Percentiles rank a stretch among this genome's conserved stretches.
phyloP scores from a whole-genome alignment of 2,113 vertebrate species.

The Psittacara wagleri region DNA sequence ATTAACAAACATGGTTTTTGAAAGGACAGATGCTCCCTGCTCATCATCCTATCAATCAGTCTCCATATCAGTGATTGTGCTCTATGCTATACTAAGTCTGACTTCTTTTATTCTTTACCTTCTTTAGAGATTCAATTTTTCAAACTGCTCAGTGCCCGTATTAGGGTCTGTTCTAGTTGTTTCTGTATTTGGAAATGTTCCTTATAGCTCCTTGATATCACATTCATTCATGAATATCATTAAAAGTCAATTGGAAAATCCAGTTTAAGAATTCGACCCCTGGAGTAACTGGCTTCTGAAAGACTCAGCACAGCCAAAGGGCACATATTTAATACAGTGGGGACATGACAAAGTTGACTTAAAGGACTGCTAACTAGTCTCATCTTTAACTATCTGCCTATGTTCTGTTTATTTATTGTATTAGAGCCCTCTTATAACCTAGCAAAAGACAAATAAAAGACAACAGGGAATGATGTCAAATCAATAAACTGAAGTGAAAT shows the following conservation, averaged over 20 bases:
- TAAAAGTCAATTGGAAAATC: background rate
- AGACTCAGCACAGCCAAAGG: background rate
- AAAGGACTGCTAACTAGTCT: background rate
- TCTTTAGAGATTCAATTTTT: constrained; percentile 7
- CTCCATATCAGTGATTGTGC: background rate
- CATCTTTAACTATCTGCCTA: background rate
- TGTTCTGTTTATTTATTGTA: background rate
- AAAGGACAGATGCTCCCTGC: constrained; percentile 34
- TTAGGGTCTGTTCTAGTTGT: background rate
- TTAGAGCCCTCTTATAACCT: background rate
- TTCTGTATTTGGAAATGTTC: background rate
- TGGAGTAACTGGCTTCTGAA: background rate
- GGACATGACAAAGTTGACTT: background rate
- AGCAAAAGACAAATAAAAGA: background rate
- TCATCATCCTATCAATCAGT: background rate
- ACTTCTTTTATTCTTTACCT: background rate
- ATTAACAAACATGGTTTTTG: constrained; percentile 16
- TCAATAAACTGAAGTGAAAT: background rate
- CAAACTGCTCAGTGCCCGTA: background rate
- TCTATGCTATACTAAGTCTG: background rate
- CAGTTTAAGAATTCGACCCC: background rate
- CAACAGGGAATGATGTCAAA: background rate
- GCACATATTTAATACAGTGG: background rate
- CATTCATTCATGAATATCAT: background rate
- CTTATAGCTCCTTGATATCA: background rate